Evolutionary conservation across 1,140 invertebrate genomes (phyloP), one percentile per base, ranked within the genome.

Genomic region (Pseudomyrmex gracilis): DNA sequence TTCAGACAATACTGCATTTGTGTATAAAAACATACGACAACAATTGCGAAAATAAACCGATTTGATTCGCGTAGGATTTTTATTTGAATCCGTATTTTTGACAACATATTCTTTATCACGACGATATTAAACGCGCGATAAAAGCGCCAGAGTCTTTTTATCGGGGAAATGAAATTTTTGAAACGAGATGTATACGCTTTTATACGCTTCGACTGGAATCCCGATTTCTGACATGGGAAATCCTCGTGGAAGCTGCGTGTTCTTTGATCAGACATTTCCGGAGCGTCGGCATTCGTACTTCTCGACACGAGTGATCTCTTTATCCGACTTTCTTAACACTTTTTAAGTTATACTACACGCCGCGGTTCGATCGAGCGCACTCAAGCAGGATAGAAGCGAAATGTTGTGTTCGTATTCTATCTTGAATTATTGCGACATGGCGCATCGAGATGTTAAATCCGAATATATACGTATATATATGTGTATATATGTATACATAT

Each of bases 261-360:
- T 47, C 73, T 74, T 74, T 74, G 57, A 74, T 63, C 57, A 63
- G 20, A 15, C 43, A 63, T 74, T 34, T 74, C 4, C 47, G 13
- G 47, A 13, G 57, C 17, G 60, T 1, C 20, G 71, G 53, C 9
- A 15, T n/a, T 4, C 17, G 43, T 43, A 13, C 10, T 74, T 74
- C 63, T 61, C 20, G 57, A 74, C 63, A 34, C 34, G 34, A 34
- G 43, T 63, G 73, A 74, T 74, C 73, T 24, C 43, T 47, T 24
- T 63, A 74, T 63, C 73, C 47, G 47, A 47, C 43, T 57, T 74
- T 63, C 24, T 22, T 43, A 10, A 74, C 43, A 74, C 20, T 73
- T 73, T 34, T 73, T 47, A 47, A 63, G 20, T 49, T 63, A 34
- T 34, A 34, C 24, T 34, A 34, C 12, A 12, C 24, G 24, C 5